Evolutionary conservation across 64 coral and sea anemone species (phyloP).

Genomic region (Stichodactyla helianthus): DNA sequence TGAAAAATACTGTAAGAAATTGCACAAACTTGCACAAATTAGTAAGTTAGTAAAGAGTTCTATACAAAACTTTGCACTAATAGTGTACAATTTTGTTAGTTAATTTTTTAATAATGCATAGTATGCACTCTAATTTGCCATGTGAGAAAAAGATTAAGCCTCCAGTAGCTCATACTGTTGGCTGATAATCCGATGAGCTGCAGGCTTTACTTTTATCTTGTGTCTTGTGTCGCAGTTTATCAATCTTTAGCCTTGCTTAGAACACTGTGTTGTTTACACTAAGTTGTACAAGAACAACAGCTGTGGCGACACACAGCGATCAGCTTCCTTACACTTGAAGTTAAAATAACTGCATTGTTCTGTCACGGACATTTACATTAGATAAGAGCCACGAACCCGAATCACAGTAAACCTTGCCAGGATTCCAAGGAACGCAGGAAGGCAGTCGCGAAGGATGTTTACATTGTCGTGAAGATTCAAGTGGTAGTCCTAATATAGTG

Average conservation of each 20-base stretch:
- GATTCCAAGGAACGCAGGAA: neutral
- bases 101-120: neutral
- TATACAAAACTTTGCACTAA: too few species aligned
- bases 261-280: neutral
- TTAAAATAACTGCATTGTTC: neutral
- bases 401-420: neutral
- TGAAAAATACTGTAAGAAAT: too few species aligned
- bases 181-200: constrained; percentile 5
- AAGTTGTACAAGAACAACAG: neutral
- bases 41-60: too few species aligned
- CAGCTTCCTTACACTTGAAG: neutral
- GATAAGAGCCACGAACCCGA: neutral
- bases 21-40: too few species aligned
- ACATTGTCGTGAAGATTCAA: neutral
- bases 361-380: neutral
- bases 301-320: neutral
- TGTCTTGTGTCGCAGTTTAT: neutral
- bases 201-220: neutral
- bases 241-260: constrained; percentile 2
- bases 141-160: neutral
- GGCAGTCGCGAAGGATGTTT: constrained; percentile 2
- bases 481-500: neutral
- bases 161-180: neutral
- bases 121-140: neutral
- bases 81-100: too few species aligned